Percentiles rank a stretch among this genome's conserved stretches.
Evolutionary conservation across 2,888 invertebrate genomes (phyloP).

Genomic region (Phorcus lineatus): DNA sequence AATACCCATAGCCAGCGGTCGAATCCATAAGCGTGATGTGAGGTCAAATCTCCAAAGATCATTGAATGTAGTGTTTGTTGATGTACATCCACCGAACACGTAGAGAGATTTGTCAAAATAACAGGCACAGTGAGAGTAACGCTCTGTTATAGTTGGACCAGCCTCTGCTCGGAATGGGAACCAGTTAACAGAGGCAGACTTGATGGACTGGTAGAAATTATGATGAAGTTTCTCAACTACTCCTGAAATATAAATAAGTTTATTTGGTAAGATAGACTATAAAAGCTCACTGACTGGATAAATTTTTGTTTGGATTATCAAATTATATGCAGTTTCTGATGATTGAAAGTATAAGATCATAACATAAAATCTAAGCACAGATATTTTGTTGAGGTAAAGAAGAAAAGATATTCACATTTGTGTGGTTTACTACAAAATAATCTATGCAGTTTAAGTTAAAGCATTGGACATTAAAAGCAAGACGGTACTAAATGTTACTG

Average conservation of each 20-base stretch:
- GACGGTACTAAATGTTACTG: no score
- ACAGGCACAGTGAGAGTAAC: conserved; percentile 94
- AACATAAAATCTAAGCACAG: no score
- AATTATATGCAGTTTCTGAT: no score
- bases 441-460: no score
- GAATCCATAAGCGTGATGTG: conserved; percentile 87
- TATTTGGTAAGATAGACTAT: no score
- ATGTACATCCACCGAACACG: conserved; percentile 96
- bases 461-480: no score
- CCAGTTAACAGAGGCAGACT: conserved; percentile 57
- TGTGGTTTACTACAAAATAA: no score
- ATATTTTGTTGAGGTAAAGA: no score
- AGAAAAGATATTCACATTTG: no score
- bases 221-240: conserved; percentile 85
- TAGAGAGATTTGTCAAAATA: conserved; percentile 81
- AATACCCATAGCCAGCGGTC: conserved; percentile 74
- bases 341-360: no score
- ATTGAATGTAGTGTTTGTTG: conserved; percentile 95
- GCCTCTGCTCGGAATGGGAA: conserved; percentile 62
- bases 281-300: no score
- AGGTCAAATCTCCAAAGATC: conserved; percentile 96
- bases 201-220: conserved; percentile 85
- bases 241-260: conserved; percentile 79
- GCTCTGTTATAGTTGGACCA: conserved; percentile 88
- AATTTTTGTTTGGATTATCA: no score